Percentiles rank a stretch among this genome's conserved stretches.
Conservation (phyloP, 2,113 vertebrate genomes). For the Scolopax mira region DNA sequence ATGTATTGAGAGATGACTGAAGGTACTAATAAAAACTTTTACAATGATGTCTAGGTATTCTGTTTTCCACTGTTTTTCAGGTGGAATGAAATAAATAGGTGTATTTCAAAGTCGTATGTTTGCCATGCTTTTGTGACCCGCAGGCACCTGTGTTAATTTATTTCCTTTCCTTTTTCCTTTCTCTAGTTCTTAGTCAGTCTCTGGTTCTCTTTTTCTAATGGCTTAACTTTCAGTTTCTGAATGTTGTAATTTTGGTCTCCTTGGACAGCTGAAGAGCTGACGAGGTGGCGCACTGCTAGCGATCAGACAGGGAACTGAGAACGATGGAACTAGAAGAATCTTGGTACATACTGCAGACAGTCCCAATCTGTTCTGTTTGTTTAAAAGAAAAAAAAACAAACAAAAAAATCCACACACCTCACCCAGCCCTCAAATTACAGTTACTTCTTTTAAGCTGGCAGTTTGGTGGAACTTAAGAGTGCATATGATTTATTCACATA, state of each 20-base stretch:
- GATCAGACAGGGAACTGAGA: neutral
- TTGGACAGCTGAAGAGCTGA: neutral
- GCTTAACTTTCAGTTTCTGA: neutral
- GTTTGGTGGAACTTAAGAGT: neutral
- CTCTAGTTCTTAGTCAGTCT: neutral
- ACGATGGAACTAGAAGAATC: neutral
- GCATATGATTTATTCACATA: neutral
- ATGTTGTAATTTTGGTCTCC: neutral
- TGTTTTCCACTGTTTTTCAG: neutral
- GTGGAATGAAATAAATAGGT: neutral
- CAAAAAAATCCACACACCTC: no score
- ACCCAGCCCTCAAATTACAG: neutral
- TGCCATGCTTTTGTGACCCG: neutral
- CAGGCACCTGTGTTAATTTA: neutral
- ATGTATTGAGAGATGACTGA: neutral
- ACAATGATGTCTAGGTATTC: neutral
- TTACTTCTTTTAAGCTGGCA: neutral
- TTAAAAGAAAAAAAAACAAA: neutral
- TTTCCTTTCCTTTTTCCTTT: neutral
- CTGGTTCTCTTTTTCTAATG: neutral
- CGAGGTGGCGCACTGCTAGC: neutral
- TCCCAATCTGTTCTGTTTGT: neutral
- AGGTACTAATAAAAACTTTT: neutral
- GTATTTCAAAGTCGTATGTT: neutral
- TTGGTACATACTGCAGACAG: neutral